A percentile compares a stretch with the other conserved stretches of the same genome.
Conservation (phyloP, 2,888 invertebrate genomes). For the Cacoxenus indagator region DNA sequence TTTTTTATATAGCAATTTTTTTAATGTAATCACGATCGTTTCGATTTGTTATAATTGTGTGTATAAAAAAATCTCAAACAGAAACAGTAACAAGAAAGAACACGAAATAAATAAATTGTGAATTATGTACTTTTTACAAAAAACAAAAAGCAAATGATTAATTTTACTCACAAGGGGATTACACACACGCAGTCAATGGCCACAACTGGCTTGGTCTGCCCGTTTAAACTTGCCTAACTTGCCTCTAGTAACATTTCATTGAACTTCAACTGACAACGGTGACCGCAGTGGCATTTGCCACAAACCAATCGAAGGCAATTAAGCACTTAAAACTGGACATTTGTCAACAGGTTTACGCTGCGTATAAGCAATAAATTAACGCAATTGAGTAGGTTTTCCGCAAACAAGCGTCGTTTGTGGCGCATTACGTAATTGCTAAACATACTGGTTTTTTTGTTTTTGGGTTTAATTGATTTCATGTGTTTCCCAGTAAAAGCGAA, state of each 20-base stretch:
- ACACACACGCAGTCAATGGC: neutral
- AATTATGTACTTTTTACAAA: conserved; percentile 62
- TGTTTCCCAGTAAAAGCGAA: neutral
- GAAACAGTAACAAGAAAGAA: conserved; percentile 49
- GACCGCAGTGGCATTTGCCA: neutral
- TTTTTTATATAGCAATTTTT: conserved; percentile 4
- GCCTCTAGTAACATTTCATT: conserved; percentile 36
- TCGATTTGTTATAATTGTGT: neutral
- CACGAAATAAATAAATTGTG: conserved; percentile 46
- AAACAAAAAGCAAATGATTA: conserved; percentile 21
- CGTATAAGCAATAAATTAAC: conserved; percentile 36
- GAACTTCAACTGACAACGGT: conserved; percentile 45
- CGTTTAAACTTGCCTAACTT: neutral
- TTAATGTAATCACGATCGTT: neutral
- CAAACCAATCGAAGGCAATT: neutral
- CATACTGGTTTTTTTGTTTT: conserved; percentile 38
- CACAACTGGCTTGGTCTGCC: neutral
- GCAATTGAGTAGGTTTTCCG: conserved; percentile 40
- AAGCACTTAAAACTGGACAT: conserved; percentile 38
- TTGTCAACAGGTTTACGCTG: conserved; percentile 50
- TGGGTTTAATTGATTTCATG: conserved; percentile 32
- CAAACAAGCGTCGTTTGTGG: neutral
- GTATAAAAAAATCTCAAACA: conserved; percentile 4
- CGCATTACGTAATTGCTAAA: neutral
- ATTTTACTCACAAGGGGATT: neutral